Percentiles rank a stretch among this genome's conserved stretches.
Conservation (phyloP, 2,888 invertebrate species). For the Drosophila ezoana region DNA sequence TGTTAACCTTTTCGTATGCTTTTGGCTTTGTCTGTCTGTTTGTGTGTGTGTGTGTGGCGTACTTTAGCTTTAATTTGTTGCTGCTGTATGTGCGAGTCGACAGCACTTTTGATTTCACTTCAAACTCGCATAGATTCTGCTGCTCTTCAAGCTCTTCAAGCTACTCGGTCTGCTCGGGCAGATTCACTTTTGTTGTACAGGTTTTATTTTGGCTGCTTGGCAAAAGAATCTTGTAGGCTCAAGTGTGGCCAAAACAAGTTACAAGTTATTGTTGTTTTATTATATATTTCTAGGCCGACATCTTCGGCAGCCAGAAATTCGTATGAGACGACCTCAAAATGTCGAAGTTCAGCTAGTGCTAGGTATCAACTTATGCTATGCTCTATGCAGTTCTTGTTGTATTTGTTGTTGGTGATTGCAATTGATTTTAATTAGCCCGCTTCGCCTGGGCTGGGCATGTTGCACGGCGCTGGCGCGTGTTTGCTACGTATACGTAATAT, state of each 20-base stretch:
- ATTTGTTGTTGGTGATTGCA: constrained; percentile 12
- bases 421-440: constrained; percentile 60
- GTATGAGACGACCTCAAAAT: constrained; percentile 62
- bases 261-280: constrained; percentile 43
- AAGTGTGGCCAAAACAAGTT: constrained; percentile 68
- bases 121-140: constrained; percentile 52
- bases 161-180: constrained; percentile 47
- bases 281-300: constrained; percentile 65
- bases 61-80: constrained; percentile 61
- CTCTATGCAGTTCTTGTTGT: constrained; percentile 16
- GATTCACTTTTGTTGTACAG: constrained; percentile 75
- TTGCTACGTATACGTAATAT: constrained; percentile 66
- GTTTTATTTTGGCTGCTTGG: constrained; percentile 41
- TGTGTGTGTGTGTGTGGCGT: constrained; percentile 30
- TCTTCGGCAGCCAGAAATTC: constrained; percentile 29
- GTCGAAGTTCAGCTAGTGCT: constrained; percentile 62
- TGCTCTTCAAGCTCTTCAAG: constrained; percentile 10
- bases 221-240: constrained; percentile 74
- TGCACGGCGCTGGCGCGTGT: constrained; percentile 40
- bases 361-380: background rate
- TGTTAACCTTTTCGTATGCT: constrained; percentile 81
- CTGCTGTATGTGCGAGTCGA: constrained; percentile 51
- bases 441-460: constrained; percentile 31
- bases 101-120: constrained; percentile 79
- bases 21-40: constrained; percentile 22